phyloP scores from a whole-genome alignment of 2,888 invertebrate genomes.

The Sarcophaga subvicina region DNA sequence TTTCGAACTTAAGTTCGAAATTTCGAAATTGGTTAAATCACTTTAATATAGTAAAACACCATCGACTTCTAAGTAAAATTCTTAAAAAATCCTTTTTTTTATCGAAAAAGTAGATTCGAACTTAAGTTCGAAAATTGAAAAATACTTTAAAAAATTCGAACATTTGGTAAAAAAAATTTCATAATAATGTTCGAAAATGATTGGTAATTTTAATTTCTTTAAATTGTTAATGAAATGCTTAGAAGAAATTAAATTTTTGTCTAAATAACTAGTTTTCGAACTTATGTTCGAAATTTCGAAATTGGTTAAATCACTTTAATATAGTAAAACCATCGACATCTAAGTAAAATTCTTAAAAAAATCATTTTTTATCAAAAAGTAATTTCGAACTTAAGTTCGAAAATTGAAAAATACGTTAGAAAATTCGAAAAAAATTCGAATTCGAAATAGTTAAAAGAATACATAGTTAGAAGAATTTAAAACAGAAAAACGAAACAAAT shows the following conservation, averaged over 20 bases:
- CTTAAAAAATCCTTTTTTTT: no score
- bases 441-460: no score
- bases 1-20: neutral
- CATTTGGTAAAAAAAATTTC: neutral
- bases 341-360: neutral
- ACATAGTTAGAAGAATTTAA: no score
- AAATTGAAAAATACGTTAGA: neutral
- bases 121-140: neutral
- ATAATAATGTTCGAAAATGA: neutral
- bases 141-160: no score
- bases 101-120: neutral
- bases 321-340: neutral
- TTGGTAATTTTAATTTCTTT: neutral
- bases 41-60: neutral
- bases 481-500: no score
- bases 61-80: neutral
- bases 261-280: neutral
- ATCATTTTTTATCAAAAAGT: no score
- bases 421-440: no score
- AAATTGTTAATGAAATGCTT: neutral
- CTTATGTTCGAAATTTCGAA: neutral
- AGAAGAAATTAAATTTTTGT: neutral
- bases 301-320: neutral
- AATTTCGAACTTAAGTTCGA: neutral
- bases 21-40: neutral